Conservation (phyloP, 2,888 invertebrate genomes). For the Stenchaetothrips biformis region DNA sequence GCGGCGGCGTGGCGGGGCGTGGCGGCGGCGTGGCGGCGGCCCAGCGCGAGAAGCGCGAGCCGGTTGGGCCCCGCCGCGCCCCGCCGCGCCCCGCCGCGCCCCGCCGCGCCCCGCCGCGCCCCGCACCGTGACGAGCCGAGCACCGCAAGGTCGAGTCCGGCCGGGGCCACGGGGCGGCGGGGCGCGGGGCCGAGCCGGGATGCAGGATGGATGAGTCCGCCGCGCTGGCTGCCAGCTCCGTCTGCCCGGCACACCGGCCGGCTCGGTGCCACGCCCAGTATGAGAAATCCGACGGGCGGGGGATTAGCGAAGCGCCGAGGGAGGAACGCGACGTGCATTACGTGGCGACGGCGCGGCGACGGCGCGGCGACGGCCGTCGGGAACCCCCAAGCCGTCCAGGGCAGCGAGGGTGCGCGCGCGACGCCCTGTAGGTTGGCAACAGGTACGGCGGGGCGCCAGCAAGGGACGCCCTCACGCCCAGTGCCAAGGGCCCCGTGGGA, state of each 20-base stretch:
- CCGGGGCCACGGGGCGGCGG: neutral
- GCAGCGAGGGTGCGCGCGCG: neutral
- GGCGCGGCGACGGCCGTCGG: neutral
- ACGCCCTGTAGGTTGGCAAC: neutral
- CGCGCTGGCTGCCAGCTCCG: neutral
- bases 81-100: neutral
- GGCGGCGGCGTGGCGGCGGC: neutral
- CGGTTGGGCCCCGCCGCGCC: neutral
- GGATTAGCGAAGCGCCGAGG: neutral
- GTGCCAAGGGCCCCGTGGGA: too few relatives aligned
- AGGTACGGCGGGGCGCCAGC: neutral
- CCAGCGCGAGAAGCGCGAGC: neutral
- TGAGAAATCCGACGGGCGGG: neutral
- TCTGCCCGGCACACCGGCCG: neutral
- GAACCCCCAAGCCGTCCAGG: neutral
- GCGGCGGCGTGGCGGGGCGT: neutral
- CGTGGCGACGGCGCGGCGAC: neutral
- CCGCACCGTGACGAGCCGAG: slow-evolving; percentile 4
- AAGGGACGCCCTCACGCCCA: too few relatives aligned
- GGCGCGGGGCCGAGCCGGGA: too few relatives aligned
- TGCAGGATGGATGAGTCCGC: too few relatives aligned
- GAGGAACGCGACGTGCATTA: too few relatives aligned
- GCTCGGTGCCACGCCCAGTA: slow-evolving; percentile 19
- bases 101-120: neutral
- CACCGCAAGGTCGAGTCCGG: neutral